A percentile compares a stretch with the other conserved stretches of the same genome.
Evolutionary conservation across 2,888 invertebrate genomes (phyloP).

Genomic region (Ctenicera cuprea): DNA sequence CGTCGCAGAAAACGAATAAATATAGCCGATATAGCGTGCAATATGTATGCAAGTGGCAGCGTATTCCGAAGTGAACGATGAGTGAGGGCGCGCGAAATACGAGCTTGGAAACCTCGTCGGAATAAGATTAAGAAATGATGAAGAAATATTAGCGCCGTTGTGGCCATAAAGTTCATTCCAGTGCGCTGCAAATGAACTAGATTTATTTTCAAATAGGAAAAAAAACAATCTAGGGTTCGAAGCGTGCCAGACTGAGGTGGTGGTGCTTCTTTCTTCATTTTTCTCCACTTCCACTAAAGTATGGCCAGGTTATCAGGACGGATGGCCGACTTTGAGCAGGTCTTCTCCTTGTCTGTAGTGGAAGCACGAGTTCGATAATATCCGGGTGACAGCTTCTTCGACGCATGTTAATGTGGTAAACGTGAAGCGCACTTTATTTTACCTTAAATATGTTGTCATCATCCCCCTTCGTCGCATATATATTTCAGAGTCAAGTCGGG

Average conservation of each 20-base stretch:
- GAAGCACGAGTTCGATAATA: constrained; percentile 29
- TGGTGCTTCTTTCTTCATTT: constrained; percentile 26
- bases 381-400: constrained; percentile 22
- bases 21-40: constrained; percentile 48
- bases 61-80: constrained; percentile 48
- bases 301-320: constrained; percentile 14
- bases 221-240: constrained; percentile 46
- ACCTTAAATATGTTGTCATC: constrained; percentile 17
- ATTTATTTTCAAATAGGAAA: constrained; percentile 58
- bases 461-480: background rate
- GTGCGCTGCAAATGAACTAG: constrained; percentile 56
- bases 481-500: background rate
- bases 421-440: background rate
- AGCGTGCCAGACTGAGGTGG: constrained; percentile 7
- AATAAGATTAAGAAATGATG: constrained; percentile 61
- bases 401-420: constrained; percentile 16
- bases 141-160: constrained; percentile 58
- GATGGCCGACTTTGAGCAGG: constrained; percentile 31
- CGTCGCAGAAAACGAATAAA: constrained; percentile 44
- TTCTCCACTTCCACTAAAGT: constrained; percentile 8
- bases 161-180: constrained; percentile 56
- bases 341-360: constrained; percentile 12
- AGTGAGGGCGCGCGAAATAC: constrained; percentile 49
- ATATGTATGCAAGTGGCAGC: constrained; percentile 52
- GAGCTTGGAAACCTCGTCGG: constrained; percentile 51